phyloP scores from a whole-genome alignment of 23 tunicate species.

The Trididemnum miniatum region DNA sequence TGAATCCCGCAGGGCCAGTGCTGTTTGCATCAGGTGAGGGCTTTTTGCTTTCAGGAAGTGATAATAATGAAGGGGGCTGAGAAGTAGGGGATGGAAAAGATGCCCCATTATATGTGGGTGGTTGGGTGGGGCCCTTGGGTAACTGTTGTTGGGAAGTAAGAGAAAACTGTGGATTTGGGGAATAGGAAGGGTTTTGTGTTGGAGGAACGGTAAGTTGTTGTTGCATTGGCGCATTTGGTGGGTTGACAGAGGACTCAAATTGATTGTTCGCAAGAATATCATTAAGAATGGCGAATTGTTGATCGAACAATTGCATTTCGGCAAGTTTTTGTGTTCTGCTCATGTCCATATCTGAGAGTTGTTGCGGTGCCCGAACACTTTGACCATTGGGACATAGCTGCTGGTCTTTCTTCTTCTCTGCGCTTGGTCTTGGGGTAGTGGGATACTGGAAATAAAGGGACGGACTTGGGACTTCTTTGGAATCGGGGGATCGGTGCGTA shows the following conservation, averaged over 20 bases:
- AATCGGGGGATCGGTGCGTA: conserved; percentile 18
- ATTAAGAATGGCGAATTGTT: conserved; percentile 22
- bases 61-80: background rate
- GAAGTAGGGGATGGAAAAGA: background rate
- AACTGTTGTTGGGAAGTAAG: background rate
- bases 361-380: background rate
- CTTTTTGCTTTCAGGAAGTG: background rate
- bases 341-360: background rate
- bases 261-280: conserved; percentile 20
- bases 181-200: background rate
- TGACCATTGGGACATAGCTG: background rate
- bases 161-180: background rate
- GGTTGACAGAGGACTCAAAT: background rate
- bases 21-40: background rate
- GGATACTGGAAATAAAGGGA: conserved; percentile 27
- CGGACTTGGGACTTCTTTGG: conserved; percentile 43
- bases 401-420: background rate
- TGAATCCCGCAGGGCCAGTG: background rate
- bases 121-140: background rate
- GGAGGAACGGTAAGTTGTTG: background rate
- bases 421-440: background rate
- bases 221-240: background rate
- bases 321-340: conserved; percentile 3
- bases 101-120: background rate
- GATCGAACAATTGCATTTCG: conserved; percentile 18